These are phyloP conservation scores for Atta colombica DNA, from an alignment of 1,140 invertebrate species.

Conservation along the genomic window DNA sequence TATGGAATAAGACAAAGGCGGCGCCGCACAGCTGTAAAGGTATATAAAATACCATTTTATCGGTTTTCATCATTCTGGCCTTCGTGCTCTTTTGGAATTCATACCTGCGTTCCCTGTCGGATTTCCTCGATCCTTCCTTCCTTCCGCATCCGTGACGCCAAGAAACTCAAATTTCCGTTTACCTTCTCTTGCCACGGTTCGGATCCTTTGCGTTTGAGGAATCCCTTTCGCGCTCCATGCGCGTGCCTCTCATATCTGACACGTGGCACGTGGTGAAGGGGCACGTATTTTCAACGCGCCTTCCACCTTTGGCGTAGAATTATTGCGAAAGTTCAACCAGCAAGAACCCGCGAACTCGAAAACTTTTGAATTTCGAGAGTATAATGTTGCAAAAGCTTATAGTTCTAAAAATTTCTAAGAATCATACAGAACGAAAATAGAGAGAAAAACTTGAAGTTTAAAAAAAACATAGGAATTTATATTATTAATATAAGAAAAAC, in stretches of 20 bases:
- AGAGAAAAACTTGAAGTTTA: not conserved
- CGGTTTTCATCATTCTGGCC: constrained; percentile 42
- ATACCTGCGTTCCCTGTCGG: constrained; percentile 62
- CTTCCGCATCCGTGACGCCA: constrained; percentile 55
- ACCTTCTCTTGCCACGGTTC: constrained; percentile 51
- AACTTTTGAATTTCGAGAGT: not conserved
- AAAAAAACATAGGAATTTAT: not conserved
- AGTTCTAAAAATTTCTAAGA: not conserved
- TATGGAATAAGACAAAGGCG: constrained; percentile 62
- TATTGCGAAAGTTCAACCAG: constrained; percentile 45
- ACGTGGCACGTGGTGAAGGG: constrained; percentile 30
- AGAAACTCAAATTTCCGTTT: constrained; percentile 72
- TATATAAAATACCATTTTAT: constrained; percentile 64
- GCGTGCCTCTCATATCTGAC: constrained; percentile 59
- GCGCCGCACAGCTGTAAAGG: not conserved
- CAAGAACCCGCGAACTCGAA: constrained; percentile 12
- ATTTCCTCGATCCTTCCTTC: constrained; percentile 59
- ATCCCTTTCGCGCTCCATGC: constrained; percentile 29
- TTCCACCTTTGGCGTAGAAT: constrained; percentile 13
- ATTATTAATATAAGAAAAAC: not conserved
- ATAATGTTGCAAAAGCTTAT: constrained; percentile 2
- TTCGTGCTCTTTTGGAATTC: constrained; percentile 68
- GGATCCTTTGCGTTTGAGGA: constrained; percentile 58
- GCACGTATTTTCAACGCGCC: constrained; percentile 31
- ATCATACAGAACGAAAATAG: not conserved